phyloP scores from a whole-genome alignment of 1,140 invertebrate species.

The Atta texana region DNA sequence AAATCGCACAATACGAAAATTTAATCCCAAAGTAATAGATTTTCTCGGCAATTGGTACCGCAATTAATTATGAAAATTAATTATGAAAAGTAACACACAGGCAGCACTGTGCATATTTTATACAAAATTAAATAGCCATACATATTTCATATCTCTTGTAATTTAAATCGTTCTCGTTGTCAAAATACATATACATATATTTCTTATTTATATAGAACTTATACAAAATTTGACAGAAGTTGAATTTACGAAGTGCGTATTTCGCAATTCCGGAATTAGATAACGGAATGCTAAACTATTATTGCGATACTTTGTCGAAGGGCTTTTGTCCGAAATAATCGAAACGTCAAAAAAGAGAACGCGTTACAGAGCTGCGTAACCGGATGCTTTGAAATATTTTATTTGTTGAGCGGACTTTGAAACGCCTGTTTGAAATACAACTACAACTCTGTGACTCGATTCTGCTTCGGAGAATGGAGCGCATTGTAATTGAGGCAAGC shows the following conservation, averaged over 20 bases:
- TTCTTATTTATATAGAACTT: neutral
- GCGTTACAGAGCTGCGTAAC: neutral
- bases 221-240: neutral
- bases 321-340: neutral
- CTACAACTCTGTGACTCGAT: neutral
- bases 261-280: neutral
- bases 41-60: neutral
- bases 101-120: neutral
- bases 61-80: conserved; percentile 1
- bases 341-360: neutral
- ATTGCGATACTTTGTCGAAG: neutral
- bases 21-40: neutral
- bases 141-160: neutral
- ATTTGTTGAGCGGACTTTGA: neutral
- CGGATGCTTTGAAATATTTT: neutral
- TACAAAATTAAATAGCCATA: no score
- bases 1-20: conserved; percentile 10
- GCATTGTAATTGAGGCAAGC: conserved; percentile 32
- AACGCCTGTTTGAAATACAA: neutral
- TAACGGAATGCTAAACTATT: no score
- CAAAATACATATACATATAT: neutral
- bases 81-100: neutral
- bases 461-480: neutral
- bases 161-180: neutral
- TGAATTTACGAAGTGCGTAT: neutral